A percentile compares a stretch with the other conserved stretches of the same genome.
These are phyloP conservation scores for Glyptemys insculpta DNA, from an alignment of 2,797 vertebrate genomes.

Conservation along the genomic window DNA sequence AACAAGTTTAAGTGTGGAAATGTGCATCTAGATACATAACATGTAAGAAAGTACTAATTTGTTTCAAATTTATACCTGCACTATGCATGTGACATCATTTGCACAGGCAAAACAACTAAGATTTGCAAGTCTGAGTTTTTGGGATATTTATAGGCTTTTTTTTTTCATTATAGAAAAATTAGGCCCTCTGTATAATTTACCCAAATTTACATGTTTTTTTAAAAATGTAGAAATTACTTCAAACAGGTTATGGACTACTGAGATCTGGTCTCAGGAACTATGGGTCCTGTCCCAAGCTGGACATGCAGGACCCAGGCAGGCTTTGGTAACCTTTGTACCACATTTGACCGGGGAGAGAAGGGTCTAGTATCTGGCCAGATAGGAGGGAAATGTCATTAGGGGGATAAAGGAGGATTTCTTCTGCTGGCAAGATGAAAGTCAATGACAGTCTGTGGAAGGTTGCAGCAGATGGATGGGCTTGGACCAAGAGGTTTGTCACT, in stretches of 20 bases:
- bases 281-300: not conserved
- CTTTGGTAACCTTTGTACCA: not conserved
- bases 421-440: not conserved
- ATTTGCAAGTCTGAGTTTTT: not conserved
- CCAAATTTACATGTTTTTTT: not conserved
- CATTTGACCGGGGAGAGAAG: not conserved
- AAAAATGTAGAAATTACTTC: not conserved
- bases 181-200: not conserved
- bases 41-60: not conserved
- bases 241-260: not conserved
- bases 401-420: not conserved
- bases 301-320: not conserved
- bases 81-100: not conserved
- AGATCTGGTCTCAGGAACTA: not conserved
- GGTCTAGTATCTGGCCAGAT: not conserved
- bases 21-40: fast-evolving
- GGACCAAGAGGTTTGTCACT: not conserved
- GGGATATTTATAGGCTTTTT: not conserved
- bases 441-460: not conserved
- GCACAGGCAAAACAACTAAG: not conserved
- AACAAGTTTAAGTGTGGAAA: not conserved
- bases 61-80: not conserved
- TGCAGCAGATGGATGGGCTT: not conserved
- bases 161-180: not conserved
- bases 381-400: not conserved